A percentile compares a stretch with the other conserved stretches of the same genome.
These are phyloP conservation scores for Petrocephalus schoutedeni DNA, from an alignment of 2,797 vertebrate genomes.

Conservation along the genomic window DNA sequence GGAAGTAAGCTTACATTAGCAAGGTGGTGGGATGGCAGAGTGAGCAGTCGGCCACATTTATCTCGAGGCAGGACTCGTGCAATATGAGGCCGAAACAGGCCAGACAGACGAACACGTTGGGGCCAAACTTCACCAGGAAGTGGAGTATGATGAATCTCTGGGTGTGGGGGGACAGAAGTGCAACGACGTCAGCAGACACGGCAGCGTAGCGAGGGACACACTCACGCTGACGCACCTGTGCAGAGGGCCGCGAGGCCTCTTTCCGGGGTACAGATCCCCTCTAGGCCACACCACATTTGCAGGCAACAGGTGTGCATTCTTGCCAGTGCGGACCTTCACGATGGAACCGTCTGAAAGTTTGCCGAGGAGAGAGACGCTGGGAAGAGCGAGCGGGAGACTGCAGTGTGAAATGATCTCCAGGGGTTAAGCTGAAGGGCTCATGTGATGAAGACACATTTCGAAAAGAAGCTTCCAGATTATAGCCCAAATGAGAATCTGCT, in stretches of 20 bases:
- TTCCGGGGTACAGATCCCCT: neutral
- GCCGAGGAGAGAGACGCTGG: slow-evolving; percentile 33
- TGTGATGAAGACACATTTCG: neutral
- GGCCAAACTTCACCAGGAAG: slow-evolving; percentile 36
- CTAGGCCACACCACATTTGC: slow-evolving; percentile 29
- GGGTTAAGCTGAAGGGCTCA: neutral
- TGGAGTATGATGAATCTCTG: slow-evolving; percentile 29
- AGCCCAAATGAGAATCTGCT: neutral
- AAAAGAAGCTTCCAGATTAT: neutral
- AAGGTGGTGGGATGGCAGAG: slow-evolving; percentile 25
- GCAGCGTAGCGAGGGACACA: neutral
- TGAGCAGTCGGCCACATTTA: slow-evolving; percentile 23
- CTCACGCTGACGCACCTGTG: neutral
- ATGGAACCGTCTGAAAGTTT: slow-evolving; percentile 36
- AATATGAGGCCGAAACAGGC: slow-evolving; percentile 35
- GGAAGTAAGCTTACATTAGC: slow-evolving; percentile 23
- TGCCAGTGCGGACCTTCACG: slow-evolving; percentile 40
- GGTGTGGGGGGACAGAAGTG: slow-evolving; percentile 11
- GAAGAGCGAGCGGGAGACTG: neutral
- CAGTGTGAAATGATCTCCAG: neutral
- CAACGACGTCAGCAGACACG: neutral
- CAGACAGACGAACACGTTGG: slow-evolving; percentile 29
- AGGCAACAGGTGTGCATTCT: slow-evolving; percentile 35
- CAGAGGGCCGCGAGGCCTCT: neutral
- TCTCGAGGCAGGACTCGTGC: slow-evolving; percentile 34